A percentile compares a stretch with the other conserved stretches of the same genome.
Conservation (phyloP, 2,113 vertebrate species). For the Alosa alosa region DNA sequence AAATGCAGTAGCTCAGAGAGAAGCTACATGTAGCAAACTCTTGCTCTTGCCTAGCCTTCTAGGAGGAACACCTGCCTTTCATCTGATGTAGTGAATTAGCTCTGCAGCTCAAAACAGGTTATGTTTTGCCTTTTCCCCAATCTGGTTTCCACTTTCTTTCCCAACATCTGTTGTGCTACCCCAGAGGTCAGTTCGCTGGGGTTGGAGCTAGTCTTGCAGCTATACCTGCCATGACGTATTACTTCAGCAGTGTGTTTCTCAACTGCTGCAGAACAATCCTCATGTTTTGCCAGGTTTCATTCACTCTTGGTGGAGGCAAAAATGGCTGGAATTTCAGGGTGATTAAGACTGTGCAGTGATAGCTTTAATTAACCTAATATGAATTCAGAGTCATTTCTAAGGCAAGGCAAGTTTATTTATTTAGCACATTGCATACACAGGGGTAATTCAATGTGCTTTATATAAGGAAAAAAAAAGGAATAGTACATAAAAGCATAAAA, state of each 20-base stretch:
- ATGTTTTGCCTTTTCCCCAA: neutral
- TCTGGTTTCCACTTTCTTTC: neutral
- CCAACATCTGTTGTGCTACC: neutral
- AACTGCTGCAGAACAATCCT: neutral
- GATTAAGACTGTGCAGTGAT: too few species aligned
- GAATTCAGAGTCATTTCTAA: too few species aligned
- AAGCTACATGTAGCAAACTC: neutral
- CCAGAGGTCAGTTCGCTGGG: neutral
- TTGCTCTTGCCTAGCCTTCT: neutral
- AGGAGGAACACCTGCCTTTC: neutral
- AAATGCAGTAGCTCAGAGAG: neutral
- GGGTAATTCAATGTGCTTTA: too few species aligned
- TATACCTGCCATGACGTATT: neutral
- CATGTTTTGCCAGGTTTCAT: neutral
- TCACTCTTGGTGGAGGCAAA: neutral
- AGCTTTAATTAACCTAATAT: too few species aligned
- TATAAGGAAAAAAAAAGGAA: too few species aligned
- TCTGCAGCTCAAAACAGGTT: neutral
- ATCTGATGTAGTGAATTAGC: constrained; percentile 3
- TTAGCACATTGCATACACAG: too few species aligned
- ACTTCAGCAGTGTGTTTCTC: neutral
- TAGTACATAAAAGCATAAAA: too few species aligned
- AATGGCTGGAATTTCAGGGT: neutral
- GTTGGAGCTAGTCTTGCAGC: neutral
- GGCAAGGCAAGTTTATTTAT: too few species aligned